phyloP scores from a whole-genome alignment of 2,797 vertebrate species.

The Enteromius anoplus region DNA sequence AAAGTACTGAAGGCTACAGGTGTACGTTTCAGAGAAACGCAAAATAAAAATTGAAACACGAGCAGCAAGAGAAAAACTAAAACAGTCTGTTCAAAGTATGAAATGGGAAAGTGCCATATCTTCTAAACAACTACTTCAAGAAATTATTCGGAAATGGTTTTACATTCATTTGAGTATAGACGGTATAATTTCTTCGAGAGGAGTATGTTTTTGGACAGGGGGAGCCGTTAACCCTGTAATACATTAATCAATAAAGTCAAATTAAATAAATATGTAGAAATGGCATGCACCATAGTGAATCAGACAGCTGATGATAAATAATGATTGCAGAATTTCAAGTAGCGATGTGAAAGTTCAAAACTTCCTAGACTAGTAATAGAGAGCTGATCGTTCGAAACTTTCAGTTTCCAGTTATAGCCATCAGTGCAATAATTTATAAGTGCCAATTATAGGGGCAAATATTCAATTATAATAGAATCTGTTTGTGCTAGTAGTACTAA shows the following conservation, averaged over 20 bases:
- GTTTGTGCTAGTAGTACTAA: background rate
- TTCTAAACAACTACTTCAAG: constrained; percentile 42
- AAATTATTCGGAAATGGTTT: constrained; percentile 46
- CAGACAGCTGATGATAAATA: constrained; percentile 57
- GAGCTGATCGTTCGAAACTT: background rate
- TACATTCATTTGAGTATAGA: constrained; percentile 71
- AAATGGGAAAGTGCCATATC: constrained; percentile 44
- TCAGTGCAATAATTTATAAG: constrained; percentile 62
- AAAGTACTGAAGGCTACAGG: constrained; percentile 78
- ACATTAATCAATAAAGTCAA: constrained; percentile 60
- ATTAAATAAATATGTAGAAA: constrained; percentile 69
- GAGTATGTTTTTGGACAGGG: constrained; percentile 73
- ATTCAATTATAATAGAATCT: background rate
- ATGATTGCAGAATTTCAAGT: background rate
- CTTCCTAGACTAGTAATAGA: constrained; percentile 1
- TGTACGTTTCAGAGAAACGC: constrained; percentile 55
- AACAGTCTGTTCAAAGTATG: constrained; percentile 65
- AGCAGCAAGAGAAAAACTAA: constrained; percentile 60
- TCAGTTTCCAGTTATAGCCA: constrained; percentile 55
- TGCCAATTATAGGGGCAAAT: constrained; percentile 62
- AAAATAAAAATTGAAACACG: constrained; percentile 53
- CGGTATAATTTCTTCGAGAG: constrained; percentile 53
- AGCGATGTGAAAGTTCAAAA: background rate
- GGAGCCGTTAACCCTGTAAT: constrained; percentile 72
- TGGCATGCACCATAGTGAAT: constrained; percentile 77